Percentiles rank a stretch among this genome's conserved stretches.
phyloP scores from a whole-genome alignment of 2,113 vertebrate genomes.

The Pterocles orientalis region DNA sequence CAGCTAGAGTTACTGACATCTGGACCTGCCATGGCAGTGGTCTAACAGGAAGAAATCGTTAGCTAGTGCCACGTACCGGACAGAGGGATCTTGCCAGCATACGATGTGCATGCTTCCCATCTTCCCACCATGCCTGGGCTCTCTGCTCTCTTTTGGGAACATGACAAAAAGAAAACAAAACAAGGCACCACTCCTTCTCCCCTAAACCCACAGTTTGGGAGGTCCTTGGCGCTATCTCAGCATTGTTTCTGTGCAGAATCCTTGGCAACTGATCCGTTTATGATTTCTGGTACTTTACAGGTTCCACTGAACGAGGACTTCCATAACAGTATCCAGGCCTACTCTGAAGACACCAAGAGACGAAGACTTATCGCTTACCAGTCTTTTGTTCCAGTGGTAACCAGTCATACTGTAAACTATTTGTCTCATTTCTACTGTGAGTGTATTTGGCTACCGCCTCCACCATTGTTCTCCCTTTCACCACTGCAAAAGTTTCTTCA shows the following conservation, averaged over 20 bases:
- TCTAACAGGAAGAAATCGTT: background rate
- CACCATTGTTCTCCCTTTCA: background rate
- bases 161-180: background rate
- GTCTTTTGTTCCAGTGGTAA: background rate
- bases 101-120: background rate
- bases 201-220: background rate
- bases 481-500: background rate
- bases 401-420: background rate
- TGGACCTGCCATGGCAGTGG: background rate
- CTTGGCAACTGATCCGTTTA: background rate
- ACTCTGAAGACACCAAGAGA: background rate
- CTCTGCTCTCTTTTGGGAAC: background rate
- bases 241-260: background rate
- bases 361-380: background rate
- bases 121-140: background rate
- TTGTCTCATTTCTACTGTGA: background rate
- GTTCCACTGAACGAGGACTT: background rate
- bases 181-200: background rate
- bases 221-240: background rate
- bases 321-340: background rate
- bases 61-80: background rate
- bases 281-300: background rate
- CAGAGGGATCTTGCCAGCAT: background rate
- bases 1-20: background rate
- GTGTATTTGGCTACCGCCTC: background rate